Evolutionary conservation across 2,113 vertebrate genomes (phyloP).

Genomic region (Cyprinodon tularosa): DNA sequence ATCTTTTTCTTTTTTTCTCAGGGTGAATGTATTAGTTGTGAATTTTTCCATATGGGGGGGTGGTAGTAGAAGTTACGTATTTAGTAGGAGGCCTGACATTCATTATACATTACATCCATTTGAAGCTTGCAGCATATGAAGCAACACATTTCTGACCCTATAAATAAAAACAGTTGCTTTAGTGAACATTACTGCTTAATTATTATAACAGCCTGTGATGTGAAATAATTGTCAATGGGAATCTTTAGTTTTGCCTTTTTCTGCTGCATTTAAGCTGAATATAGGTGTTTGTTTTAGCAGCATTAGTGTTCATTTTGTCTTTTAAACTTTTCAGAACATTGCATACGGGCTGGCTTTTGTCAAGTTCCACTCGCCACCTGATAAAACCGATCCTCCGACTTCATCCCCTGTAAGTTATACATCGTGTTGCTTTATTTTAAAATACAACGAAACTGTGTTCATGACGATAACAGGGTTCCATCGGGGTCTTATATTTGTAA

Average conservation of each 20-base stretch:
- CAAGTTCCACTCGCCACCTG: slow-evolving; percentile 87
- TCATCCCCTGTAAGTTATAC: slow-evolving; percentile 79
- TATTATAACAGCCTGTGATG: background rate
- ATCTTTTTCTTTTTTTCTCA: background rate
- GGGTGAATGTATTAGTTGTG: background rate
- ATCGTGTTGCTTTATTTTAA: background rate
- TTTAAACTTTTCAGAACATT: slow-evolving; percentile 75
- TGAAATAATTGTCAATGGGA: background rate
- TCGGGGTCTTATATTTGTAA: too few relatives aligned
- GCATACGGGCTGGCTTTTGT: slow-evolving; percentile 88
- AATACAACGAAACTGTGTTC: background rate
- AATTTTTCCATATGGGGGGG: background rate
- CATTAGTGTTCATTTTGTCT: slow-evolving; percentile 20
- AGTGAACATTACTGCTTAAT: background rate
- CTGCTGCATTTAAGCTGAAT: background rate
- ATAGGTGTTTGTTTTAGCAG: background rate
- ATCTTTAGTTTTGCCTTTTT: background rate
- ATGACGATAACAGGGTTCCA: background rate
- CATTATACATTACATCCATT: background rate
- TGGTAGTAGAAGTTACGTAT: background rate
- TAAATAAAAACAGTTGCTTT: background rate
- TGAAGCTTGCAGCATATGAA: background rate
- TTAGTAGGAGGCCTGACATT: background rate
- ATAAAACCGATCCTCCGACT: slow-evolving; percentile 74
- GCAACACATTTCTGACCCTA: background rate